A percentile compares a stretch with the other conserved stretches of the same genome.
Conservation (phyloP, 1,140 invertebrate species). For the Pachyrhynchus sulphureomaculatus region DNA sequence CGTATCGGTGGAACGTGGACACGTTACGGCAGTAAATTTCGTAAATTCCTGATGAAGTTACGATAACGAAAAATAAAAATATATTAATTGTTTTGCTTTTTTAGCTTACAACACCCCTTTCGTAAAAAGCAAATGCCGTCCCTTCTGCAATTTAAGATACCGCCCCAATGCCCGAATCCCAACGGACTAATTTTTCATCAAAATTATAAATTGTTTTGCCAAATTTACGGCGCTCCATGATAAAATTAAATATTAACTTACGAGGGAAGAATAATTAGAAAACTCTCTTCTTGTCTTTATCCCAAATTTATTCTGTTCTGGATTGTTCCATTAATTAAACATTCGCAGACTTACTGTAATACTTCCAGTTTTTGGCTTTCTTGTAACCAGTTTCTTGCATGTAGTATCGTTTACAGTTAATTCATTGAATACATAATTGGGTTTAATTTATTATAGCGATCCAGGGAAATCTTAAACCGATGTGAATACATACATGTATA, state of each 20-base stretch:
- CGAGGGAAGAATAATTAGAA: conserved; percentile 49
- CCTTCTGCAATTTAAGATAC: conserved; percentile 2
- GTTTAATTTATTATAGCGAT: too few species aligned
- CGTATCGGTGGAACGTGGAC: too few species aligned
- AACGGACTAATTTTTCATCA: conserved; percentile 43
- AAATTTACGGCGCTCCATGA: conserved; percentile 44
- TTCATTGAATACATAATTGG: too few species aligned
- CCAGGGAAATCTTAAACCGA: too few species aligned
- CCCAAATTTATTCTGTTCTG: conserved; percentile 43
- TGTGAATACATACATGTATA: too few species aligned
- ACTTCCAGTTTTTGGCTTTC: conserved; percentile 8
- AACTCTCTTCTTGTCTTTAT: conserved; percentile 42
- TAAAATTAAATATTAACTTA: conserved; percentile 51
- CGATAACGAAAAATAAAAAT: too few species aligned
- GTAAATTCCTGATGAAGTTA: too few species aligned
- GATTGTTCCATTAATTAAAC: conserved; percentile 48
- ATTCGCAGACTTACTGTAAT: conserved; percentile 32
- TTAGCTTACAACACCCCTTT: too few species aligned
- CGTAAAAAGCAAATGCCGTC: too few species aligned
- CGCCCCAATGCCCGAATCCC: conserved; percentile 17
- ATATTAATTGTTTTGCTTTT: too few species aligned
- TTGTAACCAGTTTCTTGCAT: background rate
- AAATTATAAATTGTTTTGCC: conserved; percentile 49
- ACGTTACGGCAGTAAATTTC: too few species aligned
- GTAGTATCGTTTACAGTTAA: background rate